A percentile compares a stretch with the other conserved stretches of the same genome.
Evolutionary conservation across 2,888 invertebrate species (phyloP).

Genomic region (Cryptops parisi): DNA sequence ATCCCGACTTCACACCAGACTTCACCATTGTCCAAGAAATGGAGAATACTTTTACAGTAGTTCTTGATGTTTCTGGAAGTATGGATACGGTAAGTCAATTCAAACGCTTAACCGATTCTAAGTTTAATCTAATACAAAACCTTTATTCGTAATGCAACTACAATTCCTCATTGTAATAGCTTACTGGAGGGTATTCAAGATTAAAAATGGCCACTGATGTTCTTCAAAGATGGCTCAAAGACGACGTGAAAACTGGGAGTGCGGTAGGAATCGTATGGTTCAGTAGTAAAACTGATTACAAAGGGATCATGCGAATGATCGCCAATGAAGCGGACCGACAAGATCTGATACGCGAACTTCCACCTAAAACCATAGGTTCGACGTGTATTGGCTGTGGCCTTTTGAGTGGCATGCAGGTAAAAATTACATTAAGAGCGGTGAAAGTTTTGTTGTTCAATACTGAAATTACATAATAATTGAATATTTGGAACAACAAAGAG

Average conservation of each 20-base stretch:
- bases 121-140: no score
- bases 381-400: constrained; percentile 18
- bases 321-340: neutral
- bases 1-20: neutral
- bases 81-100: no score
- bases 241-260: constrained; percentile 5
- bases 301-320: neutral
- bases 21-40: constrained; percentile 9
- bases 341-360: constrained; percentile 11
- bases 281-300: neutral
- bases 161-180: no score
- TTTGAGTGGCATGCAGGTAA: constrained; percentile 5
- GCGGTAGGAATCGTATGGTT: constrained; percentile 4
- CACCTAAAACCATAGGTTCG: neutral
- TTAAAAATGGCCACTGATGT: constrained; percentile 4
- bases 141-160: no score
- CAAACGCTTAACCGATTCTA: no score
- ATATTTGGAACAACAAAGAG: no score
- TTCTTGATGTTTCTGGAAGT: constrained; percentile 9
- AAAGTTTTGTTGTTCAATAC: no score
- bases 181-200: no score
- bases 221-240: neutral
- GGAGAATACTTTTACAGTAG: constrained; percentile 5
- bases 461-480: no score
- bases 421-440: neutral